Conservation (phyloP, 2,888 invertebrate species). For the Lasioglossum morio region DNA sequence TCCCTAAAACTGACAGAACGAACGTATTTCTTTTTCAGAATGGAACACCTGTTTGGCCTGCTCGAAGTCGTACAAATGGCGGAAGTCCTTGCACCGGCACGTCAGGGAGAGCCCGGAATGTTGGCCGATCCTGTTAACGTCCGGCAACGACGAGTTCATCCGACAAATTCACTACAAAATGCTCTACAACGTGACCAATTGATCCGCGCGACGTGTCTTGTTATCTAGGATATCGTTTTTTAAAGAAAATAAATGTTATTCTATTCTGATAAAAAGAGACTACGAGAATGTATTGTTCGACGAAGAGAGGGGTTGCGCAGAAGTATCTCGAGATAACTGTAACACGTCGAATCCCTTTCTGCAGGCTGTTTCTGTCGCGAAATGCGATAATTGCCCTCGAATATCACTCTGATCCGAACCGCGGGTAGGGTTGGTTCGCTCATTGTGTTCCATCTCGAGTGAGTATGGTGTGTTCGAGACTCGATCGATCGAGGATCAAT, state of each 20-base stretch:
- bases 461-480: not conserved
- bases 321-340: not conserved
- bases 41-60: constrained; percentile 80
- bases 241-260: constrained; percentile 73
- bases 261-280: constrained; percentile 57
- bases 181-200: constrained; percentile 75
- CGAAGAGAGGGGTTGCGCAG: not conserved
- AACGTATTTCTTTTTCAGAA: constrained; percentile 78
- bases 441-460: not conserved
- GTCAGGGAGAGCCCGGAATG: constrained; percentile 81
- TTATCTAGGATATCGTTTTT: constrained; percentile 68
- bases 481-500: constrained; percentile 6
- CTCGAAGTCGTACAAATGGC: constrained; percentile 83
- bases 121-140: constrained; percentile 81
- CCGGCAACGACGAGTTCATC: constrained; percentile 80
- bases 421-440: not conserved
- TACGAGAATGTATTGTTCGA: constrained; percentile 6
- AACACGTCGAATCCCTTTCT: not conserved
- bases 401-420: not conserved
- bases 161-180: constrained; percentile 80
- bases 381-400: not conserved
- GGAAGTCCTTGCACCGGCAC: constrained; percentile 82
- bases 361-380: not conserved
- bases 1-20: constrained; percentile 43
- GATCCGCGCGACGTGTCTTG: constrained; percentile 42